Percentiles rank a stretch among this genome's conserved stretches.
These are phyloP conservation scores for Aldrovandia affinis DNA, from an alignment of 2,797 vertebrate species.

Conservation along the genomic window DNA sequence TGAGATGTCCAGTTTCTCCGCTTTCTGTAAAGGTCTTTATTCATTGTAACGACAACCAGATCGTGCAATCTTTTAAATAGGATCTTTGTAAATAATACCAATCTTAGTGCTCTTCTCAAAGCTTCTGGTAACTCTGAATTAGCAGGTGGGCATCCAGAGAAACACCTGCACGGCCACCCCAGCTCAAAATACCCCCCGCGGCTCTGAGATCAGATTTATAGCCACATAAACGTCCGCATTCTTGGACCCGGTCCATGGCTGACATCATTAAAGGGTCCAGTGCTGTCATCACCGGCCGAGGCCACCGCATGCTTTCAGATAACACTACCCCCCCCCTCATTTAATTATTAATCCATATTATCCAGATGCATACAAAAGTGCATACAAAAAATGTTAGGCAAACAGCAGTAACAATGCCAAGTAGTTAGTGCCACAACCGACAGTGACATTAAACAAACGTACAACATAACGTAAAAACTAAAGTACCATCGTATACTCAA, in stretches of 20 bases:
- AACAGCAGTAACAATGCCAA: too few species aligned
- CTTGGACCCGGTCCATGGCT: not conserved
- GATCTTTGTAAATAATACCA: not conserved
- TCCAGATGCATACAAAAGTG: too few species aligned
- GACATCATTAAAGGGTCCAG: not conserved
- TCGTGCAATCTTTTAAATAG: slow-evolving; percentile 25
- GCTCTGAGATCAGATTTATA: slow-evolving; percentile 1
- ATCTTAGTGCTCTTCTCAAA: slow-evolving; percentile 25
- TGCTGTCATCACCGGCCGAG: not conserved
- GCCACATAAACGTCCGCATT: not conserved
- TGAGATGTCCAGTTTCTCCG: not conserved
- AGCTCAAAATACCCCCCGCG: slow-evolving; percentile 5
- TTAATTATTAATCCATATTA: too few species aligned
- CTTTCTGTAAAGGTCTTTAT: not conserved
- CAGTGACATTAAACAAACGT: too few species aligned
- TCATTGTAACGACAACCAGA: slow-evolving; percentile 21
- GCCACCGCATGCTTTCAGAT: too few species aligned
- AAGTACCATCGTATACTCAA: too few species aligned
- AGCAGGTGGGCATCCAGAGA: slow-evolving; percentile 22
- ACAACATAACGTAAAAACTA: too few species aligned
- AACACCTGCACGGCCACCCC: slow-evolving; percentile 15
- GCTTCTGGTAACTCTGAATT: slow-evolving; percentile 12
- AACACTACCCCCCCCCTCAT: too few species aligned
- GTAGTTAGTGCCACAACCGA: too few species aligned
- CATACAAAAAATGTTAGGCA: too few species aligned